A percentile compares a stretch with the other conserved stretches of the same genome.
phyloP scores from a whole-genome alignment of 2,888 invertebrate species.

The Ichneumoninae sp. region DNA sequence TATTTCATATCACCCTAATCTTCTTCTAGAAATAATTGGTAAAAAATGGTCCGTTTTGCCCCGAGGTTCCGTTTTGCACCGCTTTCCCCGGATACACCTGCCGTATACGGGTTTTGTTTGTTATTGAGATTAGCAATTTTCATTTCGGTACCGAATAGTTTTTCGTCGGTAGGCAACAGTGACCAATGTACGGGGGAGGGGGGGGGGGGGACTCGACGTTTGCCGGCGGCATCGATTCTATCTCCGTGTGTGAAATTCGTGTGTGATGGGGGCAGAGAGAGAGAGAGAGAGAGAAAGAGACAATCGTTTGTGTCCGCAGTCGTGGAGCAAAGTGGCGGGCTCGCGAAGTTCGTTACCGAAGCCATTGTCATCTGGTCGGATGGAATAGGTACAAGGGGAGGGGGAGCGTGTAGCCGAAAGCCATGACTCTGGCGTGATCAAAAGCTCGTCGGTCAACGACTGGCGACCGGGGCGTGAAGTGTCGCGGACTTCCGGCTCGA shows the following conservation, averaged over 20 bases:
- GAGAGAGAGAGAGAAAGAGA: background rate
- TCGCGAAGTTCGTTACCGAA: conserved; percentile 62
- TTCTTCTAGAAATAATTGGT: no score
- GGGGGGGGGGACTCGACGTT: background rate
- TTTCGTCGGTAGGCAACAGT: background rate
- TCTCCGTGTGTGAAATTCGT: conserved; percentile 25
- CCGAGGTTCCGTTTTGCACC: no score
- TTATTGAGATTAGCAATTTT: conserved; percentile 25
- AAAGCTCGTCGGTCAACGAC: conserved; percentile 64
- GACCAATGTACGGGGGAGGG: background rate
- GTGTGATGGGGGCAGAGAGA: conserved; percentile 9
- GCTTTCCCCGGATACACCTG: no score
- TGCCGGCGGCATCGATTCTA: conserved; percentile 18
- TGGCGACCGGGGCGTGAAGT: conserved; percentile 48
- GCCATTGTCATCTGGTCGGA: conserved; percentile 55
- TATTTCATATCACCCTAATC: no score
- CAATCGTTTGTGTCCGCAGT: conserved; percentile 38
- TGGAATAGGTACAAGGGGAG: background rate
- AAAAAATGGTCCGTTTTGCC: no score
- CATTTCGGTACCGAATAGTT: background rate
- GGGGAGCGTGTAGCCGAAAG: conserved; percentile 33
- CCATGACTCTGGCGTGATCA: conserved; percentile 53
- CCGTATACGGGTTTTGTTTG: background rate
- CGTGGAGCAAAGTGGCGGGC: conserved; percentile 53
- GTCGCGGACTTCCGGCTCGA: conserved; percentile 58